Conservation (phyloP, 2,797 vertebrate genomes). For the Phrynocephalus vlangalii region DNA sequence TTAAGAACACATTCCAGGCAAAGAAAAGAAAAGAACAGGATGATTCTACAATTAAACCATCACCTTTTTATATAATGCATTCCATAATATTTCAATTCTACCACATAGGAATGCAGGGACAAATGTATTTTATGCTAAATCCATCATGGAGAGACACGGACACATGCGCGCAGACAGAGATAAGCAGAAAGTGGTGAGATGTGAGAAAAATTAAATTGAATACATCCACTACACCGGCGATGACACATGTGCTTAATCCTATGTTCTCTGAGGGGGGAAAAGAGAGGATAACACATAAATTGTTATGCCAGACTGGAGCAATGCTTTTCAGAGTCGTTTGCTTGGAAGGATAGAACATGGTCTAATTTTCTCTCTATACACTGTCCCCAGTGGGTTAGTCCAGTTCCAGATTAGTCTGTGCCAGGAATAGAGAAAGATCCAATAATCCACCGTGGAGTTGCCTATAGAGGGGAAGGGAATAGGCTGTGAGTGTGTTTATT, state of each 20-base stretch:
- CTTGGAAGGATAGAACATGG: slow-evolving; percentile 12
- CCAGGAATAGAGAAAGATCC: background rate
- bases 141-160: slow-evolving; percentile 33
- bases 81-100: slow-evolving; percentile 61
- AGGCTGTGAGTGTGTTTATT: background rate
- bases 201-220: slow-evolving; percentile 32
- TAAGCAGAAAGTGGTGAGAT: slow-evolving; percentile 20
- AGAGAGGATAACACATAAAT: background rate
- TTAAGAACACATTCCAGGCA: slow-evolving; percentile 74
- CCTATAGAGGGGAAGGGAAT: background rate
- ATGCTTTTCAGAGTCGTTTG: slow-evolving; percentile 15
- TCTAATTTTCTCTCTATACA: slow-evolving; percentile 4
- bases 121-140: slow-evolving; percentile 55
- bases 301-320: slow-evolving; percentile 7
- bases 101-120: slow-evolving; percentile 50
- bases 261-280: background rate
- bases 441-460: background rate
- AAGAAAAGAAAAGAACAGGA: background rate
- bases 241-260: slow-evolving; percentile 6
- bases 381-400: background rate
- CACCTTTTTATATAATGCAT: slow-evolving; percentile 65
- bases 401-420: background rate
- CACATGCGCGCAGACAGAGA: slow-evolving; percentile 38
- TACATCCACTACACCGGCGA: background rate
- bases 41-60: slow-evolving; percentile 64